Base-by-base conservation (phyloP, 2,113 vertebrate genomes). In the Gadus macrocephalus region DNA sequence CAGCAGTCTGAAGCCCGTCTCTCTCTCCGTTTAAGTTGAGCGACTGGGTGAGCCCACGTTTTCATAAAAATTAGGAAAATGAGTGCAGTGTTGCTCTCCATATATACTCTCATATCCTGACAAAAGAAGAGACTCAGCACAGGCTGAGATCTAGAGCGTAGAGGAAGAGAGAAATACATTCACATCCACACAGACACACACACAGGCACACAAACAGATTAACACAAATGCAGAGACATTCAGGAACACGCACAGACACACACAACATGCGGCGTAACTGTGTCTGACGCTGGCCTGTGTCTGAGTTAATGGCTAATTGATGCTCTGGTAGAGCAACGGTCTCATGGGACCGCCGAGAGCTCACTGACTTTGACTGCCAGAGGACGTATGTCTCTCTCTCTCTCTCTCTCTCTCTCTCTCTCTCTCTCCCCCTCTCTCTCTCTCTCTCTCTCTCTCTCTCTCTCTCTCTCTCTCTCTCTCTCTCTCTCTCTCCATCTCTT, bases 251-350 rank as follows among this genome's bases (percentile, higher is more conserved):
- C 11, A 62, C n/a, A 5, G 25, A 12, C 62, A 63, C 14, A 63
- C 22, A 63, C 25, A 28, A 8, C 5, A 28, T 16, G 8, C 12
- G 2, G 42, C 11, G 15, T 65, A 66, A 61, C 68, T 75, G 42
- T 70, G 71, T 79, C 76, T 72, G 42, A 60, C 62, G 59, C 69
- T 27, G 58, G 74, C 71, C 64, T 68, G 72, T 75, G 74, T 78
- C 77, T 77, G 73, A 82, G 79, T 81, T 86, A 89, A 88, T 87
- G 81, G 78, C 78, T 86, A 88, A 86, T 86, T 88, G 86, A 80
- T 82, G 73, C 72, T 82, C 68, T 78, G 42, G 76, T 85, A 31
- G 76, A 83, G 74, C 67, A 2, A 58, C 27, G 71, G 61, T 81
- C 83, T 69, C 82, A 64, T 53, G 64, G 68, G 85, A 80, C 53